Conservation (phyloP, 2,797 vertebrate species). For the Sorex maritimensis region DNA sequence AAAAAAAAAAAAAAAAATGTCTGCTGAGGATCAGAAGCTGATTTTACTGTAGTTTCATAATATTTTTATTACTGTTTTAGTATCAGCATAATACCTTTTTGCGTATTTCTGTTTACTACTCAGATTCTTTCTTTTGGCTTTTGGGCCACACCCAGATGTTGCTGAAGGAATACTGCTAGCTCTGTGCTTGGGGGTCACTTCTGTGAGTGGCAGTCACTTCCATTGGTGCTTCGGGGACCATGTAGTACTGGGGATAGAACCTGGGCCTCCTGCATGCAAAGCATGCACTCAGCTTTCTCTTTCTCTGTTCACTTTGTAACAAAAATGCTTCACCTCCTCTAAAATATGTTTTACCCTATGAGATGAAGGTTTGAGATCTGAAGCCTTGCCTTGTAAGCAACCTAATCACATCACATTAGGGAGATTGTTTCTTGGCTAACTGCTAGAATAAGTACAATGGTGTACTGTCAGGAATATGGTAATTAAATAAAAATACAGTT, state of each 20-base stretch:
- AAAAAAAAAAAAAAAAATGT: too few species aligned
- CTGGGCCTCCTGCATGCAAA: too few species aligned
- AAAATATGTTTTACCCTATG: not conserved
- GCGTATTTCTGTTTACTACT: not conserved
- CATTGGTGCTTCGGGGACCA: too few species aligned
- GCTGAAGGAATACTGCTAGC: too few species aligned
- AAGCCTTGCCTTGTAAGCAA: not conserved
- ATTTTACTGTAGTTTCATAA: constrained; percentile 3
- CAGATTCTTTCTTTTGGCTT: constrained; percentile 21
- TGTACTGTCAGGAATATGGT: not conserved
- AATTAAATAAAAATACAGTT: constrained; percentile 24
- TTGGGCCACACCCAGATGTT: not conserved
- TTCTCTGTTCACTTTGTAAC: not conserved
- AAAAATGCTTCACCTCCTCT: constrained; percentile 16
- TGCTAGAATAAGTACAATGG: not conserved
- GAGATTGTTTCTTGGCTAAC: not conserved
- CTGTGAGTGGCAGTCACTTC: too few species aligned
- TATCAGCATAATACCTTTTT: not conserved
- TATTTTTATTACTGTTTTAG: not conserved
- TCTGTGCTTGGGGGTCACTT: too few species aligned
- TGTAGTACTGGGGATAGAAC: too few species aligned
- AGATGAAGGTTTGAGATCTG: constrained; percentile 9
- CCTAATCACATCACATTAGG: not conserved
- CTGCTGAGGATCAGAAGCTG: constrained; percentile 10
- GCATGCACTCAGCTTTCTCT: too few species aligned